Evolutionary conservation across 2,797 vertebrate genomes (phyloP).

Genomic region (Falco berigora): DNA sequence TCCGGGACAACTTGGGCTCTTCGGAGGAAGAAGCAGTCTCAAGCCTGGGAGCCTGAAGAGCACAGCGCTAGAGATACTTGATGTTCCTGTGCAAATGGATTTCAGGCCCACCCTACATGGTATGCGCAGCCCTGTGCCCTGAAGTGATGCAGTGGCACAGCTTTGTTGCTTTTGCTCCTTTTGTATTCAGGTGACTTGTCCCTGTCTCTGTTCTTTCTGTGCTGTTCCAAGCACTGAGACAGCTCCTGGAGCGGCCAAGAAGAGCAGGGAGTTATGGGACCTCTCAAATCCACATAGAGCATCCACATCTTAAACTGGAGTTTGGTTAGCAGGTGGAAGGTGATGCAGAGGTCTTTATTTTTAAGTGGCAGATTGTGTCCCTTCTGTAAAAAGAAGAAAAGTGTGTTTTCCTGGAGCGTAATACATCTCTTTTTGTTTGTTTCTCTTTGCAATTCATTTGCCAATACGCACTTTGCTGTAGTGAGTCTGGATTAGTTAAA

Average conservation of each 20-base stretch:
- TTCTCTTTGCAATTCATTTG: not conserved
- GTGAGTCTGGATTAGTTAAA: not conserved
- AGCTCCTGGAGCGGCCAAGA: not conserved
- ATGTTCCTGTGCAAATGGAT: not conserved
- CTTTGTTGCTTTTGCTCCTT: not conserved
- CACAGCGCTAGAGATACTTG: not conserved
- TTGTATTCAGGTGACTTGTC: not conserved
- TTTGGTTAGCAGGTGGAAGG: not conserved
- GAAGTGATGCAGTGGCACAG: not conserved
- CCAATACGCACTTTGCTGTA: not conserved
- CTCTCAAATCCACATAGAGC: not conserved
- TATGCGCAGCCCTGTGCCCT: not conserved
- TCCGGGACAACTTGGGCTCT: not conserved
- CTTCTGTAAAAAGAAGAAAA: not conserved
- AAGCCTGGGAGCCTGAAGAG: not conserved
- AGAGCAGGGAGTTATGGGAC: not conserved
- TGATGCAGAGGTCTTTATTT: not conserved
- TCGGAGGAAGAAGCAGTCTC: not conserved
- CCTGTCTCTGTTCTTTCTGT: not conserved
- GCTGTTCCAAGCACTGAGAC: not conserved
- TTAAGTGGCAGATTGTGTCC: not conserved
- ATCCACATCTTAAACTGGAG: not conserved
- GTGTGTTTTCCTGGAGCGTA: not conserved
- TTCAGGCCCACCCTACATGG: not conserved
- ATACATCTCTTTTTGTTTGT: not conserved